phyloP scores from a whole-genome alignment of 2,113 vertebrate genomes.

The Himantopus leucocephalus region DNA sequence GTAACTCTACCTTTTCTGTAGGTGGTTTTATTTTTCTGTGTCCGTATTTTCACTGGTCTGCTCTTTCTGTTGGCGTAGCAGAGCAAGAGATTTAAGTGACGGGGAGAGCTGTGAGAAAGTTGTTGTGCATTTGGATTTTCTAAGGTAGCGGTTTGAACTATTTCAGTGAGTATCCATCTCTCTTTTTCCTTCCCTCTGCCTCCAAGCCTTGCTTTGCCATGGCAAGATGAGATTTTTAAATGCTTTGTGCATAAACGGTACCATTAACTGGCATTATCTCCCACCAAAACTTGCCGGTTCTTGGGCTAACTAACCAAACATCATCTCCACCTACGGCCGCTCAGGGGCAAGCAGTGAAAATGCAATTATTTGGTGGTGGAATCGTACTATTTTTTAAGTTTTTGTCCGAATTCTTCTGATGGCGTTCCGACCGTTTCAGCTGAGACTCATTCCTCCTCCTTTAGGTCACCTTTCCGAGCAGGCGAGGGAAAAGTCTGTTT shows the following conservation, averaged over 20 bases:
- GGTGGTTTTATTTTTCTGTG: background rate
- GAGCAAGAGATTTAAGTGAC: background rate
- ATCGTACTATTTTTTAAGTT: fast-evolving
- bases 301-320: background rate
- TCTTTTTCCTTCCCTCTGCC: background rate
- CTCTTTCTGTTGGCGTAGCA: background rate
- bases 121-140: background rate
- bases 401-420: fast-evolving
- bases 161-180: background rate
- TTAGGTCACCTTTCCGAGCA: background rate
- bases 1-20: background rate
- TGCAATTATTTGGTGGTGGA: background rate
- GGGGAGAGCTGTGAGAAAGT: background rate
- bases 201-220: background rate
- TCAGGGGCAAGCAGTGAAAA: background rate
- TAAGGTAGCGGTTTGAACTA: background rate
- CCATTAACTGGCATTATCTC: too few species aligned
- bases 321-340: fast-evolving
- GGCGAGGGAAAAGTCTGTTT: fast-evolving
- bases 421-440: fast-evolving
- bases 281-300: fast-evolving
- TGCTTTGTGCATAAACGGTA: too few species aligned
- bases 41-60: background rate
- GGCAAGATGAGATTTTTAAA: background rate
- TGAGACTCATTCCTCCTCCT: background rate